Evolutionary conservation across 2,113 vertebrate genomes (phyloP), one percentile per base, ranked within the genome.

Genomic region (Bucco capensis): DNA sequence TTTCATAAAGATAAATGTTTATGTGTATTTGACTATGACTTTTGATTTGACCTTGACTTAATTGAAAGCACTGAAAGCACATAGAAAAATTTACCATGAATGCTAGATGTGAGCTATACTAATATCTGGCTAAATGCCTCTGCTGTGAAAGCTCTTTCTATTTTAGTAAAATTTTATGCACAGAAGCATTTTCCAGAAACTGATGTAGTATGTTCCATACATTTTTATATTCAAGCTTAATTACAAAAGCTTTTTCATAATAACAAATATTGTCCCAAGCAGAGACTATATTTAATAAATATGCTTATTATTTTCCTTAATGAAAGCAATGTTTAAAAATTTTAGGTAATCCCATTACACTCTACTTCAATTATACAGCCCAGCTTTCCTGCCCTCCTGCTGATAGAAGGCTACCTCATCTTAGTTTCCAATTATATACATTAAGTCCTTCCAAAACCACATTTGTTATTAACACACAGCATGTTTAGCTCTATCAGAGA

Each of bases 241-340:
- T 96, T 96, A 88, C 79, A 50, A 93, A 94, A 89, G 86, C 71
- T 92, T 94, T 96, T 96, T 96, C 91, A 91, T 93, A 88, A 82
- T 94, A 95, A 89, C 87, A 97, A 95, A 96, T 95, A 95, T 93
- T 94, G 83, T 93, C 86, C 83, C 85, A 91, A 88, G 83, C 70
- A 94, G 87, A 94, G 69, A 82, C 35, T 85, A 38, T 69, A 88
- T 94, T 95, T 93, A 96, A 95, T 96, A 96, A 95, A 96, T 93
- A 95, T n/a, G 80, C 66, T 94, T 89, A 96, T 95, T 95, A 95
- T 92, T 95, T 94, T 87, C 87, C 86, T 75, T 96, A 95, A 97
- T 96, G 95, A 96, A 97, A 90, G 86, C 89, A 92, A 94, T 94
- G 91, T 60, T 95, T 96, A 95, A 95, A 90, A 89, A 80, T 75